A percentile compares a stretch with the other conserved stretches of the same genome.
These are phyloP conservation scores for Phrynocephalus guinanensis DNA, from an alignment of 2,797 vertebrate genomes.

Conservation along the genomic window DNA sequence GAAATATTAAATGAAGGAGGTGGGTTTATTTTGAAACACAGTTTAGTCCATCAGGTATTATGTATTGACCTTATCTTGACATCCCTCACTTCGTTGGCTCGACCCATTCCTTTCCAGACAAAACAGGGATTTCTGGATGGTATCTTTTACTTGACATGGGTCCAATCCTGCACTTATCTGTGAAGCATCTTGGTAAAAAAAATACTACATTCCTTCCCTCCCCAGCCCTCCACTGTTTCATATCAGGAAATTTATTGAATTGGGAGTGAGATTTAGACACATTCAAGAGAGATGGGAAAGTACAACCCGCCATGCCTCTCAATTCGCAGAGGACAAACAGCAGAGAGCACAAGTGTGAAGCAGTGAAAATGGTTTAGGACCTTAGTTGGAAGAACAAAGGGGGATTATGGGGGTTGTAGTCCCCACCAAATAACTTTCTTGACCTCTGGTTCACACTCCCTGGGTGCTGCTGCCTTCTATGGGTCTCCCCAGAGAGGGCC, in stretches of 20 bases:
- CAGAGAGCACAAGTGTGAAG: too few relatives aligned
- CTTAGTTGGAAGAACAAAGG: too few relatives aligned
- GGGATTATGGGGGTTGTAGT: too few relatives aligned
- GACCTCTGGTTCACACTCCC: too few relatives aligned
- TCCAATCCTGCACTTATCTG: not conserved
- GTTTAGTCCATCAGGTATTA: not conserved
- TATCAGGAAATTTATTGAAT: too few relatives aligned
- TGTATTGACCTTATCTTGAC: not conserved
- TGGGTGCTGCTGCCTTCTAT: too few relatives aligned
- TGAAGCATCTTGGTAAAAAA: not conserved
- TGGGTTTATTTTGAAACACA: not conserved
- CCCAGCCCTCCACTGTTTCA: not conserved
- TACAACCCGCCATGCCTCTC: too few relatives aligned
- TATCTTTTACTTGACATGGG: not conserved
- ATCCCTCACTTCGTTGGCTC: not conserved
- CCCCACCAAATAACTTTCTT: too few relatives aligned
- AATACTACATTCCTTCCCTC: not conserved
- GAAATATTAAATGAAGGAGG: slow-evolving; percentile 12
- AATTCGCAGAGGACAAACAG: too few relatives aligned
- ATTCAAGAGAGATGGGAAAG: too few relatives aligned
- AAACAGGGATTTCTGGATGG: not conserved
- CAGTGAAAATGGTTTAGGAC: too few relatives aligned
- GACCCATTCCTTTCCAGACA: not conserved
- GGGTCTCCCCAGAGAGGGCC: too few relatives aligned
- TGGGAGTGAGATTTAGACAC: not conserved